Base-by-base conservation (phyloP, 2,113 vertebrate species). In the Hystrix brachyura region DNA sequence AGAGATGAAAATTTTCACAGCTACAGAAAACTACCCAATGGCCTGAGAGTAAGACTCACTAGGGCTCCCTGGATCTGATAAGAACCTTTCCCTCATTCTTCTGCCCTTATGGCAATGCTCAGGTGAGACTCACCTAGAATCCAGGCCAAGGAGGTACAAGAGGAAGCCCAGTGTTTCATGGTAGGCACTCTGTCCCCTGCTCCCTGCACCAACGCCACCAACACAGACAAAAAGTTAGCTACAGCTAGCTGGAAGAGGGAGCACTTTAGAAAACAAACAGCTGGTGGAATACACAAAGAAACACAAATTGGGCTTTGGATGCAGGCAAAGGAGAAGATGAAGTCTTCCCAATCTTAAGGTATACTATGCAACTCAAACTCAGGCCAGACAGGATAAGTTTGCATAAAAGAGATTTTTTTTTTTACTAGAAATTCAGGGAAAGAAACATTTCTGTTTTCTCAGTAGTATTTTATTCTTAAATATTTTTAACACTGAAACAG, bases 401-500 rank as follows among this genome's bases (percentile, higher is more conserved):
- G 80, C 51, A 94, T 10, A 84, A 92, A 82, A 91, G 12, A 79
- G 15, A 55, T 57, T 46, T 46, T 84, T 83, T 55, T 21, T 86
- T 86, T 82, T 86, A 90, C 62, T 78, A 84, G 17, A 34, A 76
- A 32, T 87, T 94, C 7, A 90, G 23, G 32, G 51, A 87, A 96
- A 60, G 34, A 87, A 43, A 71, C 51, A 12, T 25, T 29, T 87
- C 23, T 34, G n/a, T 43, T 87, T 91, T 76, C 83, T 87, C 62
- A 11, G 0, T 82, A 97, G 88, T 93, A 62, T 57, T 94, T 74
- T 27, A 34, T 34, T 78, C 18, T 1, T 81, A 51, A 85, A 80
- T 86, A 94, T 55, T 76, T 92, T 32, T 43, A 34, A 83, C 62
- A 86, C 59, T 95, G 79, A 94, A 96, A 85, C 65, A 81, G 14